Conservation (phyloP, 2,888 invertebrate genomes). For the Pammene aurita region DNA sequence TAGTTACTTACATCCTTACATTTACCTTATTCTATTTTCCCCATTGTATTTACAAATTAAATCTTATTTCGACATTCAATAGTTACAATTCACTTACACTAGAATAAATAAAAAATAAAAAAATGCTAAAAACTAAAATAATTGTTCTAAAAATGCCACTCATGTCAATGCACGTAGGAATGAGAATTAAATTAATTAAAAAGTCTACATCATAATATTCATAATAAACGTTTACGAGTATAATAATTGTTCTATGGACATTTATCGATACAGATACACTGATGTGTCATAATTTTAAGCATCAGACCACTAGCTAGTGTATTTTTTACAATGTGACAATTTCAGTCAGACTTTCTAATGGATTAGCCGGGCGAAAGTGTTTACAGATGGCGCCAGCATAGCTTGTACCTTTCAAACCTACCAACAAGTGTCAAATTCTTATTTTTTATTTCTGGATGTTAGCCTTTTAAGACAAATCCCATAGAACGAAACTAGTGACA, state of each 20-base stretch:
- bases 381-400: no score
- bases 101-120: constrained; percentile 22
- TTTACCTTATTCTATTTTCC: not conserved
- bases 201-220: constrained; percentile 3
- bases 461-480: no score
- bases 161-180: constrained; percentile 24
- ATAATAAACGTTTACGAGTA: not conserved
- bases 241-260: not conserved
- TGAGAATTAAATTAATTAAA: constrained; percentile 17
- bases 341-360: no score
- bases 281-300: not conserved
- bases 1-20: not conserved
- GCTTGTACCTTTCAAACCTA: no score
- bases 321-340: not conserved
- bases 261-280: no score
- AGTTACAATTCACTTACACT: constrained; percentile 22
- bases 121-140: constrained; percentile 11
- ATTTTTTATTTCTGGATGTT: no score
- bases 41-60: not conserved
- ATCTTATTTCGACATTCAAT: not conserved
- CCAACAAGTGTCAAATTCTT: no score
- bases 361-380: no score
- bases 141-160: constrained; percentile 29
- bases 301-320: not conserved
- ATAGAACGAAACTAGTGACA: no score